Base-by-base conservation (phyloP, 2,113 vertebrate species). In the Trogon surrucura region DNA sequence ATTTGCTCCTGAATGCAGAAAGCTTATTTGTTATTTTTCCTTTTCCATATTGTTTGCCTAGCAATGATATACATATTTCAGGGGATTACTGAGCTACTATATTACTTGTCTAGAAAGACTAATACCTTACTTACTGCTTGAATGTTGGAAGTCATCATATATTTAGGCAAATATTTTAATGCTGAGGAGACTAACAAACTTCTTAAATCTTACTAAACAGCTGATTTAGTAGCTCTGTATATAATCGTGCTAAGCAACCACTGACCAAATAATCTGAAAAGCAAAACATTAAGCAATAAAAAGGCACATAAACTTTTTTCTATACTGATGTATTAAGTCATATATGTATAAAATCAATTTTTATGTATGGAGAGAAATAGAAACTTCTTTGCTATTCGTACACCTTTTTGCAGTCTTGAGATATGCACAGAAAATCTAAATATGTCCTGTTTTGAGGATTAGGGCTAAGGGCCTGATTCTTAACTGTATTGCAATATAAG, bases 231-330 rank as follows among this genome's bases (percentile, higher is more conserved):
- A 73, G 22, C 47, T 88, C 48, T 64, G 50, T 14, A n/a, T 85
- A 71, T 82, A 95, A 95, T 75, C 78, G 75, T 75, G n/a, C 15
- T 81, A 96, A 70, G 91, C 48, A 85, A 69, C 25, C 29, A 86
- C 14, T 34, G 75, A 66, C 16, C 34, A 91, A 95, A 84, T 94
- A 90, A 88, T 86, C 30, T 83, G 48, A 41, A 91, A 88, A 90
- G 17, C 20, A 91, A 96, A 96, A 81, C 29, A 89, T 91, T 74
- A 85, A 91, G 53, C 73, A 92, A 93, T 94, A 95, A 96, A 96
- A 89, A 38, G 45, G 16, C n/a, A n/a, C 34, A 82, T 74, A 77
- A 78, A 60, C 41, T 51, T 74, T 84, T 57, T 17, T 81, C 8
- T 41, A 66, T 18, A 74, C 11, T 41, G 50, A 77, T 62, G 54